Conservation (phyloP, 1,140 invertebrate genomes). For the Anastrepha ludens region DNA sequence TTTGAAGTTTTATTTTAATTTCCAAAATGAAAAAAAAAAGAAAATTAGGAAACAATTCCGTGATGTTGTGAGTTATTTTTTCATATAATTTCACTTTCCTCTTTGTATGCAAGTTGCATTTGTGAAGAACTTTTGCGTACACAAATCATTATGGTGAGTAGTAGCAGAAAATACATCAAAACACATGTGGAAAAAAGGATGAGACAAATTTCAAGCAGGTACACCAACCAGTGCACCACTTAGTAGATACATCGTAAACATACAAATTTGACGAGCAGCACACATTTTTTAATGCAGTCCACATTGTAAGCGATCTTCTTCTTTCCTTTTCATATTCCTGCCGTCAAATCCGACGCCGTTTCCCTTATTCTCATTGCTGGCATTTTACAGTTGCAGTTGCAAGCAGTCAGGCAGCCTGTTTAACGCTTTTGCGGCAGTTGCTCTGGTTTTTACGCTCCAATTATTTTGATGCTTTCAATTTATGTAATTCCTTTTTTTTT, state of each 20-base stretch:
- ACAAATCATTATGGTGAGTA: constrained; percentile 18
- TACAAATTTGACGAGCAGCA: background rate
- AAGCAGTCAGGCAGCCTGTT: constrained; percentile 36
- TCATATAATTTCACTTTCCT: constrained; percentile 43
- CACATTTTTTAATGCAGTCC: background rate
- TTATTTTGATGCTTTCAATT: constrained; percentile 58
- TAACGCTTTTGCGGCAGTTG: constrained; percentile 52
- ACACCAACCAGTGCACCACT: background rate
- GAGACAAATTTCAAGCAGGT: background rate
- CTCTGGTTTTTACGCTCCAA: constrained; percentile 59
- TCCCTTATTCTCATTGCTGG: background rate
- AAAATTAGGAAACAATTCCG: background rate
- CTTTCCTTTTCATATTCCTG: constrained; percentile 23
- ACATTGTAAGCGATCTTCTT: constrained; percentile 11
- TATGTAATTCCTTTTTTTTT: constrained; percentile 41
- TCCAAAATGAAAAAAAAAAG: background rate
- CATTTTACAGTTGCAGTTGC: constrained; percentile 39
- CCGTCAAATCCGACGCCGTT: background rate
- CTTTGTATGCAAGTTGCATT: constrained; percentile 7
- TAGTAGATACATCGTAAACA: constrained; percentile 14
- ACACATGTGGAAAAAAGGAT: background rate
- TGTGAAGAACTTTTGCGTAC: background rate
- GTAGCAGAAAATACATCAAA: background rate
- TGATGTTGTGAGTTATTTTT: background rate
- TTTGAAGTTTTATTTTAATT: background rate